phyloP scores from a whole-genome alignment of 2,113 vertebrate genomes.

The Melospiza melodia region DNA sequence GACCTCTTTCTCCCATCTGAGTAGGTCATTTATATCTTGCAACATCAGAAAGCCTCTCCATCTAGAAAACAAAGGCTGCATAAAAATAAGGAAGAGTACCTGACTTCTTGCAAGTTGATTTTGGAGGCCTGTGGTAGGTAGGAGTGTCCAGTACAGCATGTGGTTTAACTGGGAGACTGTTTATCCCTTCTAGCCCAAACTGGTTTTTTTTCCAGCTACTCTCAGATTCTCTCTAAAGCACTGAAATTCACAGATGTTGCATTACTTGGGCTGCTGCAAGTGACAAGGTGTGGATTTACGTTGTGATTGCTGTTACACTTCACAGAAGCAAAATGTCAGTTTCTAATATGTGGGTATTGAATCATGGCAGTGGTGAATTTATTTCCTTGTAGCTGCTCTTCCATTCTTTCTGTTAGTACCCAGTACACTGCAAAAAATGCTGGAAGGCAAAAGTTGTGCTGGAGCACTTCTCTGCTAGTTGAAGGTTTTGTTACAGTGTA shows the following conservation, averaged over 20 bases:
- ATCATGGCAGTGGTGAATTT: not conserved
- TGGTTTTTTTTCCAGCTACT: not conserved
- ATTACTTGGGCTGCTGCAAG: not conserved
- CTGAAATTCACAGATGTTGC: not conserved
- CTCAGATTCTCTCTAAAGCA: not conserved
- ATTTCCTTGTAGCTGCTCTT: not conserved
- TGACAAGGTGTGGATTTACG: slow-evolving; percentile 27
- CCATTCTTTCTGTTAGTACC: not conserved
- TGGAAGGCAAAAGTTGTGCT: slow-evolving; percentile 21
- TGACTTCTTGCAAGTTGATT: not conserved
- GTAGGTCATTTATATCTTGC: not conserved
- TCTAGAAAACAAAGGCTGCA: not conserved
- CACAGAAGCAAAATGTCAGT: not conserved
- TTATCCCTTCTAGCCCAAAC: not conserved
- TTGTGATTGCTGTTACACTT: not conserved
- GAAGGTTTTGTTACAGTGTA: not conserved
- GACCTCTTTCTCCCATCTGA: not conserved
- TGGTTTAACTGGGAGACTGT: not conserved
- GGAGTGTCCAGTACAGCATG: not conserved
- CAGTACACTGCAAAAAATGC: not conserved
- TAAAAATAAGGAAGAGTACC: not conserved
- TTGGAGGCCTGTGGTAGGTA: not conserved
- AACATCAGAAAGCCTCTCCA: not conserved
- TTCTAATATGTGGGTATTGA: not conserved
- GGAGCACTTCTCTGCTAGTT: not conserved